These are phyloP conservation scores for Campoplex capitator DNA, from an alignment of 2,888 invertebrate species.

Conservation along the genomic window DNA sequence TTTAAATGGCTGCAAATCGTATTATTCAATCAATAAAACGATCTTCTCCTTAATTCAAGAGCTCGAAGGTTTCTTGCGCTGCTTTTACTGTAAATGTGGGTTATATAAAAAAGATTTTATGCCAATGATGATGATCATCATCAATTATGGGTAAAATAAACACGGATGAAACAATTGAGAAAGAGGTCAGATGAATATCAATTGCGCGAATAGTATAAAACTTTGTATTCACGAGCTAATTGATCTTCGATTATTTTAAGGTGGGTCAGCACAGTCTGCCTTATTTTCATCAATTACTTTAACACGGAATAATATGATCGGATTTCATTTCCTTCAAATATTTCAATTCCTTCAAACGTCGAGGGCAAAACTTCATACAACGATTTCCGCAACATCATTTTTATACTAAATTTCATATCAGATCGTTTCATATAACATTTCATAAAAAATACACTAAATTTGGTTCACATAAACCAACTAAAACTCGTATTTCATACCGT, in stretches of 20 bases:
- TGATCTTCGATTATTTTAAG: not conserved
- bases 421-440: not conserved
- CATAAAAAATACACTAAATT: not conserved
- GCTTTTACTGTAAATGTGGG: not conserved
- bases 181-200: not conserved
- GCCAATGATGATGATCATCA: too few relatives aligned
- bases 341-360: too few relatives aligned
- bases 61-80: not conserved
- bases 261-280: not conserved
- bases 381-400: too few relatives aligned
- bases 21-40: not conserved
- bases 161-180: not conserved
- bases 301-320: not conserved
- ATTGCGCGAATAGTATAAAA: not conserved
- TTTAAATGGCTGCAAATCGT: constrained; percentile 2
- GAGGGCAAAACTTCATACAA: too few relatives aligned
- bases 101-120: not conserved
- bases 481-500: not conserved
- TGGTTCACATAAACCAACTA: not conserved
- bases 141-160: not conserved
- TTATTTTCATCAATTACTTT: not conserved
- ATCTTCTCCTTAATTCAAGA: not conserved
- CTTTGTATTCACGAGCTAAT: not conserved
- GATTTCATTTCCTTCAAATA: too few relatives aligned
- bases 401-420: not conserved